A percentile compares a stretch with the other conserved stretches of the same genome.
phyloP scores from a whole-genome alignment of 2,888 invertebrate genomes.

The Junonia oenone region DNA sequence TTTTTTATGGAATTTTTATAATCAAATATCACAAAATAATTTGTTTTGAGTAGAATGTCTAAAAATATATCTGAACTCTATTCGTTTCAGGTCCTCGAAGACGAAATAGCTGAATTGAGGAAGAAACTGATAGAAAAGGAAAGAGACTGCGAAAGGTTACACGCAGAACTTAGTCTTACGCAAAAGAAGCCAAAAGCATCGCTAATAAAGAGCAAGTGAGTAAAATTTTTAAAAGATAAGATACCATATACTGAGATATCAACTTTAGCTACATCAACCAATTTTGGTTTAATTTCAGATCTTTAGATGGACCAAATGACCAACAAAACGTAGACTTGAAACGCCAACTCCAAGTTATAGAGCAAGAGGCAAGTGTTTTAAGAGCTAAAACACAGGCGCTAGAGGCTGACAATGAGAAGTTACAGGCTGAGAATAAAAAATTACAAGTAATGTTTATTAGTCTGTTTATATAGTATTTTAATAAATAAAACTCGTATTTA shows the following conservation, averaged over 20 bases:
- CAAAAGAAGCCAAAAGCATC: constrained; percentile 82
- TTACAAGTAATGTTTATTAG: constrained; percentile 72
- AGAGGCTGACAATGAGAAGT: constrained; percentile 87
- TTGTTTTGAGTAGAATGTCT: no score
- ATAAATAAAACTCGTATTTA: no score
- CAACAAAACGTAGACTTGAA: constrained; percentile 84
- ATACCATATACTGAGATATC: not conserved
- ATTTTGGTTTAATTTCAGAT: constrained; percentile 54
- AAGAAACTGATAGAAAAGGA: constrained; percentile 91
- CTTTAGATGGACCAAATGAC: constrained; percentile 77
- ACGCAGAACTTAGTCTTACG: constrained; percentile 83
- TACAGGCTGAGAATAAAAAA: constrained; percentile 86
- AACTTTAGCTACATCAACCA: not conserved
- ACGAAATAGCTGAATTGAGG: constrained; percentile 85
- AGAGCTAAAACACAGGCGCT: constrained; percentile 83
- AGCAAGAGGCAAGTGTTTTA: constrained; percentile 86
- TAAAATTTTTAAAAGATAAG: no score
- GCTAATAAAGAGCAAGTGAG: constrained; percentile 80
- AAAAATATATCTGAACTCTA: not conserved
- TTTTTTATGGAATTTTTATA: no score
- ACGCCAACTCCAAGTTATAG: constrained; percentile 86
- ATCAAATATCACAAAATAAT: not conserved
- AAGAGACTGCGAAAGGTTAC: constrained; percentile 87
- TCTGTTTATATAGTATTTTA: no score
- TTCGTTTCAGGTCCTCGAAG: constrained; percentile 79